Evolutionary conservation across 1,140 invertebrate species (phyloP).

Genomic region (Drosophila ananassae): DNA sequence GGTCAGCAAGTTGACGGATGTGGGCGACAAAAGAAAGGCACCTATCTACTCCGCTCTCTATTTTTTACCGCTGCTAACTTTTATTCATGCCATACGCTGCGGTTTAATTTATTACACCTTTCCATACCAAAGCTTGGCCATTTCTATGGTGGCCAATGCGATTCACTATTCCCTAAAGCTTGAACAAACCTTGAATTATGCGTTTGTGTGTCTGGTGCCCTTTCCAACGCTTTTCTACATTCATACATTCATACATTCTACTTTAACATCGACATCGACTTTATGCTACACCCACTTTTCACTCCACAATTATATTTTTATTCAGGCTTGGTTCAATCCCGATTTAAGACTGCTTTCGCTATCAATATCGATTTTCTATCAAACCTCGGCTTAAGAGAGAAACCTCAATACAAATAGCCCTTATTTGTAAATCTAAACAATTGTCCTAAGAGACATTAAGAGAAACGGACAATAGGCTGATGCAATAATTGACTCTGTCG

Average conservation of each 20-base stretch:
- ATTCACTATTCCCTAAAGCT: slow-evolving; percentile 95
- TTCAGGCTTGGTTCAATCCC: too few species aligned
- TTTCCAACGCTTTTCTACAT: slow-evolving; percentile 97
- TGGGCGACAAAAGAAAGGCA: slow-evolving; percentile 73
- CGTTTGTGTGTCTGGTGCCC: slow-evolving; percentile 92
- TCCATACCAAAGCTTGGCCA: slow-evolving; percentile 96
- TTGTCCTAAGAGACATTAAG: too few species aligned
- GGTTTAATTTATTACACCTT: slow-evolving; percentile 97
- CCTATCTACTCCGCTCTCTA: slow-evolving; percentile 94
- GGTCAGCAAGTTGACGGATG: slow-evolving; percentile 64
- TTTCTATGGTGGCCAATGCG: slow-evolving; percentile 96
- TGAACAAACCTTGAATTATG: slow-evolving; percentile 90
- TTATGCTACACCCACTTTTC: too few species aligned
- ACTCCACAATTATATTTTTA: too few species aligned
- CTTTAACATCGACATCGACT: too few species aligned
- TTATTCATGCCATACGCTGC: slow-evolving; percentile 95
- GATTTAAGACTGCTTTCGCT: too few species aligned
- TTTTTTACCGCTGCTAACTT: slow-evolving; percentile 94
- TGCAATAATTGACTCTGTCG: too few species aligned
- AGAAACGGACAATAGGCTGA: too few species aligned
- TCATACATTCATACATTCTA: slow-evolving; percentile 93
- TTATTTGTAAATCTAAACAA: too few species aligned
- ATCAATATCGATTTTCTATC: too few species aligned
- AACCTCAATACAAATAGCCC: too few species aligned
- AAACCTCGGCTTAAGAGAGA: too few species aligned